Evolutionary conservation across 1,140 invertebrate species (phyloP).

Genomic region (Cyphomyrmex costatus): DNA sequence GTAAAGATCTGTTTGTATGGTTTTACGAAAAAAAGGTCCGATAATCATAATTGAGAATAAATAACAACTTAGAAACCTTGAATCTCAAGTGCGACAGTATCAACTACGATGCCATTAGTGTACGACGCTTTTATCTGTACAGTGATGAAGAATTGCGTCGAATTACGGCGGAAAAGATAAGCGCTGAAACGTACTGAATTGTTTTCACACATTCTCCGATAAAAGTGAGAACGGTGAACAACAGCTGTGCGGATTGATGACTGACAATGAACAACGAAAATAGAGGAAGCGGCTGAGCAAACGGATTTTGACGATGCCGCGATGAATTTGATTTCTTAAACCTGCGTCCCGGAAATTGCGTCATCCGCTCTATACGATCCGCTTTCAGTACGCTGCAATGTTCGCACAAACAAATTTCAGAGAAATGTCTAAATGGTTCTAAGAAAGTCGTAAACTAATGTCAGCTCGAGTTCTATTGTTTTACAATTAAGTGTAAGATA

Average conservation of each 20-base stretch:
- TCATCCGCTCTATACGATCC: constrained; percentile 75
- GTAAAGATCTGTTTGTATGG: background rate
- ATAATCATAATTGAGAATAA: background rate
- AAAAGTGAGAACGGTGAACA: background rate
- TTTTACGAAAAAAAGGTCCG: background rate
- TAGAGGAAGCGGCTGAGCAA: constrained; percentile 62
- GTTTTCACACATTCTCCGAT: constrained; percentile 33
- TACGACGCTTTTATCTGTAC: constrained; percentile 30
- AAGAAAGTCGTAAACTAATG: background rate
- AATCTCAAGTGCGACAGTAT: constrained; percentile 34
- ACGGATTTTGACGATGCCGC: constrained; percentile 64
- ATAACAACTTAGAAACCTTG: constrained; percentile 6
- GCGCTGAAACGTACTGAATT: constrained; percentile 44
- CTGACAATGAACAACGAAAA: constrained; percentile 48
- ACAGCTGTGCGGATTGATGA: constrained; percentile 22
- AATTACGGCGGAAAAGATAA: constrained; percentile 74
- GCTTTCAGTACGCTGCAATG: constrained; percentile 70
- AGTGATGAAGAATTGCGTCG: constrained; percentile 70
- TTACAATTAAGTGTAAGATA: too few species aligned
- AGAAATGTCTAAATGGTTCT: constrained; percentile 44
- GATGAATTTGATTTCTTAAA: constrained; percentile 69
- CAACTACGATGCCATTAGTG: constrained; percentile 27
- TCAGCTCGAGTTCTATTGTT: background rate
- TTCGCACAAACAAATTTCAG: constrained; percentile 48
- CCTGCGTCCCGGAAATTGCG: constrained; percentile 79